Conservation (phyloP, 1,140 invertebrate genomes). For the Odontomachus brunneus region DNA sequence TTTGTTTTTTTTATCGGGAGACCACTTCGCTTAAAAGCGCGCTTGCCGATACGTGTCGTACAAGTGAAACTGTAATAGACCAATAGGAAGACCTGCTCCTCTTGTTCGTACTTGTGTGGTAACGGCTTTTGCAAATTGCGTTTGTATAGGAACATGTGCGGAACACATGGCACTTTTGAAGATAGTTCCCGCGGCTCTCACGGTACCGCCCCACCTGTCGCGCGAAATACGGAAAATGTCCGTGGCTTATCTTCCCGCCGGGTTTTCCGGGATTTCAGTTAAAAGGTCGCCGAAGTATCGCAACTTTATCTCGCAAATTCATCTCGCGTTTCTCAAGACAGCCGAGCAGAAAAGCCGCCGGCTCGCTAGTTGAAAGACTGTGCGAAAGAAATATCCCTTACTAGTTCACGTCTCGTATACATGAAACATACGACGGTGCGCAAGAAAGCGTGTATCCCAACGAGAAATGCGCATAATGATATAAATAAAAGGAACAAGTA, state of each 20-base stretch:
- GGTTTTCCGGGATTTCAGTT: not conserved
- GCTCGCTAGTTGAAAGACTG: not conserved
- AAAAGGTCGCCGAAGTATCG: not conserved
- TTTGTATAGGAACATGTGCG: not conserved
- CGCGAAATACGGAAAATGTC: constrained; percentile 4
- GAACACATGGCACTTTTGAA: constrained; percentile 34
- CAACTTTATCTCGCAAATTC: not conserved
- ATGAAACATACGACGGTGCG: not conserved
- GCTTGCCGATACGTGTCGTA: too few species aligned
- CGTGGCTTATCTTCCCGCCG: not conserved
- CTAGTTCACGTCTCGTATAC: not conserved
- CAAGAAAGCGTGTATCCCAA: not conserved
- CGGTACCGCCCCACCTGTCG: not conserved
- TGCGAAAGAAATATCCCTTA: not conserved
- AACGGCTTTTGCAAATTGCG: constrained; percentile 9
- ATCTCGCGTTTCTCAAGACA: not conserved
- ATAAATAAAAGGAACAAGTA: not conserved
- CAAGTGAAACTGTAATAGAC: not conserved
- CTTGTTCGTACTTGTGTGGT: too few species aligned
- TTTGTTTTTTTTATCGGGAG: too few species aligned
- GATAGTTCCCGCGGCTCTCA: constrained; percentile 26
- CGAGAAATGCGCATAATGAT: not conserved
- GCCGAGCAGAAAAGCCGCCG: not conserved
- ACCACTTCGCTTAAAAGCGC: not conserved
- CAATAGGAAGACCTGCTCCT: not conserved